Percentiles rank a stretch among this genome's conserved stretches.
Evolutionary conservation across 2,113 vertebrate species (phyloP).

Genomic region (Microtus pennsylvanicus): DNA sequence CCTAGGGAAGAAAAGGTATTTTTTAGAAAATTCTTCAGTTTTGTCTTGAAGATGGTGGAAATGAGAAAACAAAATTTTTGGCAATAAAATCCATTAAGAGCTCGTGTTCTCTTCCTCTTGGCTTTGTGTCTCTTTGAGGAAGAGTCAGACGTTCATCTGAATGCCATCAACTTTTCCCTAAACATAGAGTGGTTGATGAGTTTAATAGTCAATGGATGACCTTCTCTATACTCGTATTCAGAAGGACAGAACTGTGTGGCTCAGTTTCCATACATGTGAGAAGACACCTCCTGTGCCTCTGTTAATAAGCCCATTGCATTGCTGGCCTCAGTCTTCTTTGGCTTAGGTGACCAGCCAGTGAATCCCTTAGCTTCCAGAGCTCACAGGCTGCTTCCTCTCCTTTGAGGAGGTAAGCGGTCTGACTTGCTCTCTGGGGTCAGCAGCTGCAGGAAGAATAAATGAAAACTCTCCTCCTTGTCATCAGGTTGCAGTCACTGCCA

Average conservation of each 20-base stretch:
- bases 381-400: constrained; percentile 17
- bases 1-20: not conserved
- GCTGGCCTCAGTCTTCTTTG: not conserved
- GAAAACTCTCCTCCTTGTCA: constrained; percentile 76
- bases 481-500: constrained; percentile 68
- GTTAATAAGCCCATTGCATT: fast-evolving
- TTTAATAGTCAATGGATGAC: not conserved
- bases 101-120: not conserved
- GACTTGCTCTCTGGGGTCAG: constrained; percentile 39
- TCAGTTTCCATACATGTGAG: not conserved
- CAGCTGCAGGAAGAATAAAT: constrained; percentile 81
- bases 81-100: not conserved
- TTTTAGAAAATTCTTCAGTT: constrained; percentile 7
- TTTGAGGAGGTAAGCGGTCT: constrained; percentile 32
- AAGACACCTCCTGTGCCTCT: not conserved
- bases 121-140: not conserved
- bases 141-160: not conserved
- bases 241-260: not conserved
- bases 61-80: constrained; percentile 2
- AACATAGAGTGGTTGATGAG: not conserved
- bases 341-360: constrained; percentile 40
- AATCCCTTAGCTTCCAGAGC: not conserved
- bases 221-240: not conserved
- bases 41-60: not conserved
- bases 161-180: not conserved